Evolutionary conservation across 2,113 vertebrate species (phyloP).

Genomic region (Gasterosteus nipponicus): DNA sequence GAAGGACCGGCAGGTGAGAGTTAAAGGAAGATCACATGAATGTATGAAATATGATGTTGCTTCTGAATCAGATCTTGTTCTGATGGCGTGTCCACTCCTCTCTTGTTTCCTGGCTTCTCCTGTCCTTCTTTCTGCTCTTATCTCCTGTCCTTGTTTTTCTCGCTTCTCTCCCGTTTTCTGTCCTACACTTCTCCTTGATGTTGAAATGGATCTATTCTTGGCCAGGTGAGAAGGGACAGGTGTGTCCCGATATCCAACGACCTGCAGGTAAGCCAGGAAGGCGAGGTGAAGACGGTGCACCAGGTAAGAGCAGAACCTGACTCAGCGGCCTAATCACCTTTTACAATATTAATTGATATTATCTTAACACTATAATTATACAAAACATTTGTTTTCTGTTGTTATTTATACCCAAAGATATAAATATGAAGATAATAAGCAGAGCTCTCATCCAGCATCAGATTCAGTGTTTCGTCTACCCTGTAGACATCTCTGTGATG

Average conservation of each 20-base stretch:
- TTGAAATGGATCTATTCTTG: background rate
- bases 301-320: slow-evolving; percentile 61
- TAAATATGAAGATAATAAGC: background rate
- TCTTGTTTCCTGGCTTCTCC: too few relatives aligned
- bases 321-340: too few relatives aligned
- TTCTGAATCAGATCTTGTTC: background rate
- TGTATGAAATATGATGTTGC: background rate
- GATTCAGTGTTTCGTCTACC: background rate
- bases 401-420: background rate
- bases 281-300: slow-evolving; percentile 51
- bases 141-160: too few relatives aligned
- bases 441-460: background rate
- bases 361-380: too few relatives aligned
- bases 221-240: slow-evolving; percentile 75
- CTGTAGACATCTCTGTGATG: slow-evolving; percentile 4
- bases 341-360: too few relatives aligned
- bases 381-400: background rate
- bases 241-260: slow-evolving; percentile 48
- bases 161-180: too few relatives aligned
- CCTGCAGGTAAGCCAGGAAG: slow-evolving; percentile 63
- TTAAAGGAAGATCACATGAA: background rate
- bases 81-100: too few relatives aligned
- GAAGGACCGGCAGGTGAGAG: slow-evolving; percentile 58
- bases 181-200: too few relatives aligned
- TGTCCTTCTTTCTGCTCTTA: too few relatives aligned